Evolutionary conservation across 2,797 vertebrate genomes (phyloP).

Genomic region (Coilia nasus): DNA sequence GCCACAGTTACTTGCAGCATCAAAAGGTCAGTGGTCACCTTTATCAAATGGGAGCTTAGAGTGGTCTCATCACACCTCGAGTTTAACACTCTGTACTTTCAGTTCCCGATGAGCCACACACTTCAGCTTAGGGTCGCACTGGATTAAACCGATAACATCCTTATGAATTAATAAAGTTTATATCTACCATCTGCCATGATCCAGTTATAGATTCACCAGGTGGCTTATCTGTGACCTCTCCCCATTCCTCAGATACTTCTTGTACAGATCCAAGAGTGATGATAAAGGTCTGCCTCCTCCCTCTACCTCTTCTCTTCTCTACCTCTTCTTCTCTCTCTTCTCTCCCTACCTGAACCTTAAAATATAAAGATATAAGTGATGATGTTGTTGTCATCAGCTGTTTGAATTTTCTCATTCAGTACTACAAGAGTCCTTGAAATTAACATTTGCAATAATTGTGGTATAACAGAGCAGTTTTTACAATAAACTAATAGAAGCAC

Average conservation of each 20-base stretch:
- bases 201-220: not conserved
- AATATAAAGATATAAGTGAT: not conserved
- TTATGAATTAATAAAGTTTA: slow-evolving; percentile 5
- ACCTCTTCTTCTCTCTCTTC: too few species aligned
- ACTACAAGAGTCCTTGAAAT: not conserved
- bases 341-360: too few species aligned
- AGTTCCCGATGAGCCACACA: not conserved
- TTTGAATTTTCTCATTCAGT: not conserved
- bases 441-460: not conserved
- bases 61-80: not conserved
- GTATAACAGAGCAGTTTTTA: not conserved
- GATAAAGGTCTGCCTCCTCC: not conserved
- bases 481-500: not conserved
- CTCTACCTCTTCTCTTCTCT: too few species aligned
- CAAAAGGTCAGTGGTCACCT: not conserved
- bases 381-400: not conserved
- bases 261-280: not conserved
- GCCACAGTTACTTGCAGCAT: not conserved
- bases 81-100: not conserved
- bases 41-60: not conserved
- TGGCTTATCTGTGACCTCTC: not conserved
- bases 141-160: not conserved
- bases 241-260: not conserved
- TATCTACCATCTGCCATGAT: not conserved
- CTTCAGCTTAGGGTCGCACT: not conserved